Conservation (phyloP, 2,888 invertebrate genomes). For the Eupithecia dodoneata region DNA sequence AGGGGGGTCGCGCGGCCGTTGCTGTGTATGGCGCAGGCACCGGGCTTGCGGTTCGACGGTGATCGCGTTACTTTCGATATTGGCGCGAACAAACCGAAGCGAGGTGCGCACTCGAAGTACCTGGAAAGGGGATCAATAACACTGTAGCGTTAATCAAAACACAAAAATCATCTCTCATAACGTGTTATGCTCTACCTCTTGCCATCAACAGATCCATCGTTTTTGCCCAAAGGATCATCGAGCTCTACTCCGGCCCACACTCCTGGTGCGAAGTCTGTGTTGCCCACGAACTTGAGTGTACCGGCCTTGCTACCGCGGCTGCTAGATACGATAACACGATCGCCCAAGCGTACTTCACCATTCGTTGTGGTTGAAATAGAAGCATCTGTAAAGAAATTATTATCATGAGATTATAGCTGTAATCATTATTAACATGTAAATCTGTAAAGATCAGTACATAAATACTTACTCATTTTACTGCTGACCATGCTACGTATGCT, state of each 20-base stretch:
- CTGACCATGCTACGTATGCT: constrained; percentile 80
- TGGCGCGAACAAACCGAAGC: constrained; percentile 97
- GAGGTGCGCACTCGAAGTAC: constrained; percentile 96
- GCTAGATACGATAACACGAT: constrained; percentile 95
- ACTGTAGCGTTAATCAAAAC: constrained; percentile 21
- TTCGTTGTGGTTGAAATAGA: constrained; percentile 77
- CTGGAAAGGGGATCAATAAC: constrained; percentile 77
- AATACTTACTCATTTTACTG: constrained; percentile 80
- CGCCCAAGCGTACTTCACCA: constrained; percentile 91
- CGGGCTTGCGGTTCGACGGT: constrained; percentile 88
- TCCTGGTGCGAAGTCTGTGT: constrained; percentile 95
- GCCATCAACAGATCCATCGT: constrained; percentile 97
- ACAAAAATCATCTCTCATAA: neutral
- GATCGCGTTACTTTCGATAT: constrained; percentile 94
- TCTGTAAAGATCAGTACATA: neutral
- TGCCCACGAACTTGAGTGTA: constrained; percentile 92
- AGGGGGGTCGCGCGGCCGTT: constrained; percentile 85
- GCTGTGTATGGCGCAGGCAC: constrained; percentile 86
- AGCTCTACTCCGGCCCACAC: constrained; percentile 98
- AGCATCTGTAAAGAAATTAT: constrained; percentile 61
- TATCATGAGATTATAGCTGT: neutral
- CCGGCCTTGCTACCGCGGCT: constrained; percentile 95
- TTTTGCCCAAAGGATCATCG: constrained; percentile 97
- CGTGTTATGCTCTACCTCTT: constrained; percentile 86
- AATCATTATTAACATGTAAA: neutral